These are phyloP conservation scores for Temnothorax ravouxi DNA, from an alignment of 2,888 invertebrate species.

Conservation along the genomic window DNA sequence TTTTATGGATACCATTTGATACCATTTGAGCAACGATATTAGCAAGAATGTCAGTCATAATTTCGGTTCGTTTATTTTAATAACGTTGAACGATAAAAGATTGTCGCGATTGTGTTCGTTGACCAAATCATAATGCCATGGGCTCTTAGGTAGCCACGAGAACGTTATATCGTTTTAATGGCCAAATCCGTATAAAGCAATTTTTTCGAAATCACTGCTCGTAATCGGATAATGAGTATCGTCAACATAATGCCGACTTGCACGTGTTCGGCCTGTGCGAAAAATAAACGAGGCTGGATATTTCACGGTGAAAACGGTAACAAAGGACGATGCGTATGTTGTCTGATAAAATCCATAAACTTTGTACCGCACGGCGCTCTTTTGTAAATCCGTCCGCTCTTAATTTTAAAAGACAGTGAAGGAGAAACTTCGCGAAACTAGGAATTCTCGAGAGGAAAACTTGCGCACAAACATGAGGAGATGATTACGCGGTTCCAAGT, in stretches of 20 bases:
- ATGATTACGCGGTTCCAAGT: slow-evolving; percentile 12
- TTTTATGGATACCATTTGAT: neutral
- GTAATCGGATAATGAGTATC: slow-evolving; percentile 11
- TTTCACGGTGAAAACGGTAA: neutral
- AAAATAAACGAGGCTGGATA: neutral
- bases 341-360: slow-evolving; percentile 35
- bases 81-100: slow-evolving; percentile 2
- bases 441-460: neutral
- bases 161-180: slow-evolving; percentile 1
- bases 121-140: neutral
- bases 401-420: slow-evolving; percentile 26
- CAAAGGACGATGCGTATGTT: neutral
- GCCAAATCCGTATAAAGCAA: neutral
- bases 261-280: neutral
- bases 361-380: neutral
- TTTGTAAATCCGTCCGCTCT: slow-evolving; percentile 24
- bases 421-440: slow-evolving; percentile 11
- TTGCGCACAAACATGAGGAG: slow-evolving; percentile 5
- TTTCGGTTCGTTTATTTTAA: neutral
- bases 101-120: neutral
- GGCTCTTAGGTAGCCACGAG: neutral
- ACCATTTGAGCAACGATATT: neutral
- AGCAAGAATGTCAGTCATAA: neutral
- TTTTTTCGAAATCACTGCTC: slow-evolving; percentile 19
- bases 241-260: neutral